These are phyloP conservation scores for Lampropteryx suffumata DNA, from an alignment of 2,888 invertebrate genomes.

Conservation along the genomic window DNA sequence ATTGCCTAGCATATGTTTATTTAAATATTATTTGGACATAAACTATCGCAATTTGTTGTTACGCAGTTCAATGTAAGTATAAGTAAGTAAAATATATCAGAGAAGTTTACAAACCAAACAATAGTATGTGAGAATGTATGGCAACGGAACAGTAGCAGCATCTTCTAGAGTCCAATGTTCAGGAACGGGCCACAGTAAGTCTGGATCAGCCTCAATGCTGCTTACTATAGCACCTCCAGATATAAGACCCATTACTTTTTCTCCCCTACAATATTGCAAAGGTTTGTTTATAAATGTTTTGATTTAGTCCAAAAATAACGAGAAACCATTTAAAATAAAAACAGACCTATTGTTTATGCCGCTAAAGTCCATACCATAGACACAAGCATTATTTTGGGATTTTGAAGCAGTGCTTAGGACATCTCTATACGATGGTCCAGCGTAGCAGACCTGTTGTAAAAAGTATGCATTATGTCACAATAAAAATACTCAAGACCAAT, in stretches of 20 bases:
- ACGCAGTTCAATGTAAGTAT: too few relatives aligned
- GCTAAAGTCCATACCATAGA: constrained; percentile 51
- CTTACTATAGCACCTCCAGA: constrained; percentile 77
- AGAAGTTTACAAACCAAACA: constrained; percentile 39
- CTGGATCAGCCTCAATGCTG: constrained; percentile 73
- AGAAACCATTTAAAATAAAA: too few relatives aligned
- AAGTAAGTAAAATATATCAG: neutral
- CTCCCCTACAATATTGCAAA: constrained; percentile 69
- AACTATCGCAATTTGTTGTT: too few relatives aligned
- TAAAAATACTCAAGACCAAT: too few relatives aligned
- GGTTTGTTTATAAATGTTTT: too few relatives aligned
- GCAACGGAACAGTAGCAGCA: constrained; percentile 88
- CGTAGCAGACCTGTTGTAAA: constrained; percentile 41
- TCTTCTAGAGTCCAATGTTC: constrained; percentile 86
- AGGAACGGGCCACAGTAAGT: constrained; percentile 85
- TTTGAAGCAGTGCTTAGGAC: constrained; percentile 39
- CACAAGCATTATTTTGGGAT: constrained; percentile 14
- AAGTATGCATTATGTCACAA: too few relatives aligned
- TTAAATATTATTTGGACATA: too few relatives aligned
- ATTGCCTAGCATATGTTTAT: too few relatives aligned
- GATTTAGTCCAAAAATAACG: too few relatives aligned
- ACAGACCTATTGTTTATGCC: constrained; percentile 28
- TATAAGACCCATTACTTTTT: constrained; percentile 84
- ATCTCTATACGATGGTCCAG: constrained; percentile 43
- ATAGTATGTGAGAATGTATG: constrained; percentile 55